Percentiles rank a stretch among this genome's conserved stretches.
These are phyloP conservation scores for Rhagologus leucostigma DNA, from an alignment of 2,113 vertebrate species.

Conservation along the genomic window DNA sequence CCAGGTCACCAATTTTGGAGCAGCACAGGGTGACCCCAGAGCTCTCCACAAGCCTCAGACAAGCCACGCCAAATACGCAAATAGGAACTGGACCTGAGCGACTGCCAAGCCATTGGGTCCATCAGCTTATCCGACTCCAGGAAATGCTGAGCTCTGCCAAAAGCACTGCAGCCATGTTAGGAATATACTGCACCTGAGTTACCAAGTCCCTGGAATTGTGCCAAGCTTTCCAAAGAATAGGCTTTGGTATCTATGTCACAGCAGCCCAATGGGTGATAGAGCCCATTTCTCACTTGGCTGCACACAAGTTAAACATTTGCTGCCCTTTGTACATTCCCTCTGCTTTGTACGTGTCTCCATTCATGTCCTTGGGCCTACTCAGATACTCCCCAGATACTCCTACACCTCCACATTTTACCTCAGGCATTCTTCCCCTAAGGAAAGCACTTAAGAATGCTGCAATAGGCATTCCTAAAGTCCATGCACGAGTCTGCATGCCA, in stretches of 20 bases:
- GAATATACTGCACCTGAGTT: not conserved
- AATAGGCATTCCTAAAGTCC: not conserved
- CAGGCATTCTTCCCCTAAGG: not conserved
- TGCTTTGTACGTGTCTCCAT: not conserved
- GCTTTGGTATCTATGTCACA: not conserved
- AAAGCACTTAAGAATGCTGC: not conserved
- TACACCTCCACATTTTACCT: not conserved
- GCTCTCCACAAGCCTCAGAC: not conserved
- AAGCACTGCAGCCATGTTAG: not conserved
- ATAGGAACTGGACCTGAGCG: not conserved
- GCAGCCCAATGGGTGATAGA: not conserved
- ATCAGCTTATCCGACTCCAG: not conserved
- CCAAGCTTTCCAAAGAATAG: not conserved
- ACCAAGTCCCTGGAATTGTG: not conserved
- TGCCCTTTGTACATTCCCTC: not conserved
- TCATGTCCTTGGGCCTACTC: not conserved
- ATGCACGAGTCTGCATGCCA: not conserved
- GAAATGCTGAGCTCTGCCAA: not conserved
- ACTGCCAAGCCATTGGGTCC: not conserved
- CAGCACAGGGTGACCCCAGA: not conserved
- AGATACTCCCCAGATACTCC: not conserved
- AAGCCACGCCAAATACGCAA: accelerated
- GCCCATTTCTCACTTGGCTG: not conserved
- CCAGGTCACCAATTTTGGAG: not conserved
- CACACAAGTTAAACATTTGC: not conserved